Evolutionary conservation across 2,113 vertebrate genomes (phyloP), one percentile per base, ranked within the genome.

Genomic region (Triplophysa dalaica): DNA sequence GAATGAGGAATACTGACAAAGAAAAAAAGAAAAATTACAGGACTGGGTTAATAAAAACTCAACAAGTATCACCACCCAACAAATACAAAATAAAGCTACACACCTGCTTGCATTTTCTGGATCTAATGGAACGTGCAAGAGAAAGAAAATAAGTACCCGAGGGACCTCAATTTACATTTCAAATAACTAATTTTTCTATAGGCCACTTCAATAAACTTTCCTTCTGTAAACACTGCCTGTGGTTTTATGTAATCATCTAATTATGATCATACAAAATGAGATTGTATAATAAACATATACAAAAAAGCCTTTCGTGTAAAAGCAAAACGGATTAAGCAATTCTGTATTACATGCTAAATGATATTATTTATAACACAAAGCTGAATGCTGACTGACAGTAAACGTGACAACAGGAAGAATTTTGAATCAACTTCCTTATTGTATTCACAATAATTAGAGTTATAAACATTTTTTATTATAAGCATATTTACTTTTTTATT

Each of bases 401-500:
- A 63, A n/a, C 14, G 21, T 4, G 4, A 33, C 22, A 21, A 70
- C 65, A 78, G 62, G 62, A 77, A 66, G 22, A 77, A 38, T 58
- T 67, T 10, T 52, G 11, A 24, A 8, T 19, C 14, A 29, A 61
- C 54, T 78, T 78, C 54, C 65, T 48, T 61, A 2, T 61, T 45
- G 13, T 14, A 8, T 58, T 54, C 54, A 56, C 17, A 3, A 58
- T 56, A 38, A 58, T 66, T 77, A 9, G 41, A 52, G 14, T 3
- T 50, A 41, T 41, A 1, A 52, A 17, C 4, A 33, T 29, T 29
- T 29, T 4, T 29, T 29, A 4, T 4, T 29, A 29, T 12, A 1
- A 14, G 2, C 45, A 12, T 50, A 4, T 3, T 4, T 29, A 4
- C 3, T 29, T 29, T 29, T 29, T 29, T 29, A 29, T 29, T 29